Percentiles rank a stretch among this genome's conserved stretches.
phyloP scores from a whole-genome alignment of 1,140 invertebrate species.

The Lasioglossum albipes region DNA sequence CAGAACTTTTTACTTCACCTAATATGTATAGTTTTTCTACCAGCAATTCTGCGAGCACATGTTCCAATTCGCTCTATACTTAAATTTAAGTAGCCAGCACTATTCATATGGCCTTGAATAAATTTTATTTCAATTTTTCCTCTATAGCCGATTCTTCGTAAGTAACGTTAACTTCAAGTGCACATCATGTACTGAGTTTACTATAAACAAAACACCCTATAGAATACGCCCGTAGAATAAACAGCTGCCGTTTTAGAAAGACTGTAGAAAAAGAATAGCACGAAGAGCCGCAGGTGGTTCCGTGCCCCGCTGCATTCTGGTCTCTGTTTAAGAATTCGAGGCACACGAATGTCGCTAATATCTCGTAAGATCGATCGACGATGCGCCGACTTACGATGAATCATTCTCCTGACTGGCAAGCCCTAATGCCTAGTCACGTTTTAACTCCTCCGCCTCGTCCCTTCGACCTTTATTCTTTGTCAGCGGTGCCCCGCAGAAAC shows the following conservation, averaged over 20 bases:
- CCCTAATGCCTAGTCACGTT: conserved; percentile 65
- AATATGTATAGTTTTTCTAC: no score
- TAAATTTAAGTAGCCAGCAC: no score
- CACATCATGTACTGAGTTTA: no score
- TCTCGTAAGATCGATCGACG: conserved; percentile 64
- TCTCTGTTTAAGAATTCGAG: conserved; percentile 38
- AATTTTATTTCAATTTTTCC: no score
- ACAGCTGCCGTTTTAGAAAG: conserved; percentile 12
- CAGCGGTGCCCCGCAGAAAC: conserved; percentile 19
- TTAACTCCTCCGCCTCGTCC: conserved; percentile 41
- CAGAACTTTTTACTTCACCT: no score
- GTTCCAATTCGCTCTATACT: no score
- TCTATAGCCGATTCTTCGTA: no score
- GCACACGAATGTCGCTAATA: conserved; percentile 58
- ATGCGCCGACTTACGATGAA: conserved; percentile 59
- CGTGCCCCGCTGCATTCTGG: background rate
- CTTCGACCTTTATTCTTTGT: conserved; percentile 15
- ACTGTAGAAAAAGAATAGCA: background rate
- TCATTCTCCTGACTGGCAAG: conserved; percentile 62
- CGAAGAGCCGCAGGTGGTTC: conserved; percentile 9
- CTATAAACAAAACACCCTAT: background rate
- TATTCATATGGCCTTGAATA: no score
- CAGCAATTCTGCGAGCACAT: no score
- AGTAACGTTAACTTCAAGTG: no score
- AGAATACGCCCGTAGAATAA: background rate